Evolutionary conservation across 92 coral and sea anemone species (phyloP), one percentile per base, ranked within the genome.

Genomic region (Actinernus sp.): DNA sequence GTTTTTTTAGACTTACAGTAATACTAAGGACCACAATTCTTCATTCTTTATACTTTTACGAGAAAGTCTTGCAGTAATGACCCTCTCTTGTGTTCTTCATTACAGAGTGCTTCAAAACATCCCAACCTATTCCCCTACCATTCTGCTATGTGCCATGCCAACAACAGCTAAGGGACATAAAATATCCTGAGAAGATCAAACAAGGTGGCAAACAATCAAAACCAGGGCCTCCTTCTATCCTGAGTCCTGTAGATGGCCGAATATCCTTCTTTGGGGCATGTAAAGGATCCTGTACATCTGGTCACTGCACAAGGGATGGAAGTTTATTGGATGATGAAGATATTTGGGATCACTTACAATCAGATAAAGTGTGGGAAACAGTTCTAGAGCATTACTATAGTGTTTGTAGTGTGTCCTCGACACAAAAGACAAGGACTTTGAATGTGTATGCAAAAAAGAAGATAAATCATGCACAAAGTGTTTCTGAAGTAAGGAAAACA

Each of bases 351-450:
- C 83, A 91, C 52, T 58, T 94, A 33, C 88, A 88, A 3, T 20
- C 70, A 26, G 97, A 94, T 29, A 75, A 58, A 13, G 34, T 87
- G n/a, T 94, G 98, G 98, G 92, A 83, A 32, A 83, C 79, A 45
- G 98, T 91, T 2, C 47, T 94, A 14, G 98, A 91, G 57, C 77
- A 87, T 74, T 87, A 88, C 68, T 94, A 91, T 77, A 79, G 95
- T 39, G 44, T 94, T 23, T 90, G 97, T 55, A 94, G 70, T 68
- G 78, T 61, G 24, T 53, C 85, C 8, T 23, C 20, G 8, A 79
- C 73, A 26, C 57, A 63, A 60, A 74, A 79, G 73, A 5, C 37
- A 16, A 74, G 58, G 25, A 76, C 89, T 23, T 26, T 90, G 83
- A 53, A 87, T 31, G 82, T 94, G 44, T 91, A 87, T 61, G 66